Base-by-base conservation (phyloP, 1,140 invertebrate genomes). In the Fopius arisanus region DNA sequence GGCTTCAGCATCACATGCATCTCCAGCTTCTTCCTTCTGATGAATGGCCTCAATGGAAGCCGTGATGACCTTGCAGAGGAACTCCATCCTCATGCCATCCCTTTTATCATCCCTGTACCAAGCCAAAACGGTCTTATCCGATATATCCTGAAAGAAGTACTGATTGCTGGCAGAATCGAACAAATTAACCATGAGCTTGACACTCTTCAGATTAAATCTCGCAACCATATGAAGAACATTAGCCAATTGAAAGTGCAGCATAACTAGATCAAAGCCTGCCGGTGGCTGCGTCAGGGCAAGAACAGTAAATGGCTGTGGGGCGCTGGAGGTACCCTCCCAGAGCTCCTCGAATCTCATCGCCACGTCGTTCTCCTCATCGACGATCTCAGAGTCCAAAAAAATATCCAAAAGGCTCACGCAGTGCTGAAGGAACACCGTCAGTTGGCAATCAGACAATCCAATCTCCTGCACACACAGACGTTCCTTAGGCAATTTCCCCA, bases 401-500 rank as follows among this genome's bases (percentile, higher is more conserved):
- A 91, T 89, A 76, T 94, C 91, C 29, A 98, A 88, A 83, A 97
- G 95, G 28, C 90, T 87, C 21, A 92, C 90, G 62, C 91, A 92
- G 14, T 91, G 88, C 73, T 92, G 88, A 0, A 97, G 86, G 83
- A 97, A 96, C 21, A 86, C 85, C 3, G 91, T 86, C 29, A 96
- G 86, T 80, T 91, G 90, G 3, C 88, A 85, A 78, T 94, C 93
- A 41, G 92, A 91, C 72, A 97, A 90, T 28, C 93, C 93, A 67
- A 95, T 87, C 76, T 94, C 92, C 83, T 94, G 93, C 40, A 90
- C 84, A 76, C 93, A 94, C 41, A 96, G 88, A 76, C 93, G 90
- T 80, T 96, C 96, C 86, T 96, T 96, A 0, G 95, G 95, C 67
- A 95, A 85, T 87, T 94, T 96, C 10, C 96, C 96, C 10, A 94